Percentiles rank a stretch among this genome's conserved stretches.
Evolutionary conservation across 2,113 vertebrate genomes (phyloP).

Genomic region (Otolemur garnettii): DNA sequence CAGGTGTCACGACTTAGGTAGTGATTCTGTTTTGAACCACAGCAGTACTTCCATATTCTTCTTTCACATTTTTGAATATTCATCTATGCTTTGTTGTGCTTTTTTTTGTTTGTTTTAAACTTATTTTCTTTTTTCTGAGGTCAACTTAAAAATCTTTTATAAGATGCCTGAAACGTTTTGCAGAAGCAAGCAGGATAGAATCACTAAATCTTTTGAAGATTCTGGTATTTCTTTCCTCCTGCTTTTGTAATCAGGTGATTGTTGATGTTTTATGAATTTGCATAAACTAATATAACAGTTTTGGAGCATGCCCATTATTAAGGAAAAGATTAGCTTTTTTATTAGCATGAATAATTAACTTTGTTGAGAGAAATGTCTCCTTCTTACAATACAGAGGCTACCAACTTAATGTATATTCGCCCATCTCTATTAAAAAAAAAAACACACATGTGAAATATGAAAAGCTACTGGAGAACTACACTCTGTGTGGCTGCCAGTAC

Average conservation of each 20-base stretch:
- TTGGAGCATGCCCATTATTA: slow-evolving; percentile 26
- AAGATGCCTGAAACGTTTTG: slow-evolving; percentile 56
- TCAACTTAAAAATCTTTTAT: slow-evolving; percentile 47
- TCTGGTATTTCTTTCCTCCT: slow-evolving; percentile 56
- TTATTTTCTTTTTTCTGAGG: slow-evolving; percentile 16
- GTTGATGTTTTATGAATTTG: slow-evolving; percentile 53
- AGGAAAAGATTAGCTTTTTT: slow-evolving; percentile 47
- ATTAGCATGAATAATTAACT: not conserved
- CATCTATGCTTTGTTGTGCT: slow-evolving; percentile 18
- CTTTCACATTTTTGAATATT: not conserved
- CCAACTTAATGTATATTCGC: slow-evolving; percentile 40
- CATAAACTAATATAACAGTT: slow-evolving; percentile 43
- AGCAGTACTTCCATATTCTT: not conserved
- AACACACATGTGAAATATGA: not conserved
- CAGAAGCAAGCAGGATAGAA: slow-evolving; percentile 45
- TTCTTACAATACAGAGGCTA: not conserved
- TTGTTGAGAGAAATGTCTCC: slow-evolving; percentile 19
- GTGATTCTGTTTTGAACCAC: slow-evolving; percentile 39
- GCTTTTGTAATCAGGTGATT: slow-evolving; percentile 37
- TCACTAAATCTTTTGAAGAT: slow-evolving; percentile 51
- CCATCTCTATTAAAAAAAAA: slow-evolving; percentile 58
- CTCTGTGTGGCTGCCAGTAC: not conserved
- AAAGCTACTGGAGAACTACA: slow-evolving; percentile 21
- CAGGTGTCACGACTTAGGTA: not conserved
- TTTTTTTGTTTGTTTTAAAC: not conserved